Evolutionary conservation across 2,888 invertebrate genomes (phyloP), one percentile per base, ranked within the genome.

Genomic region (Limnephilus lunatus): DNA sequence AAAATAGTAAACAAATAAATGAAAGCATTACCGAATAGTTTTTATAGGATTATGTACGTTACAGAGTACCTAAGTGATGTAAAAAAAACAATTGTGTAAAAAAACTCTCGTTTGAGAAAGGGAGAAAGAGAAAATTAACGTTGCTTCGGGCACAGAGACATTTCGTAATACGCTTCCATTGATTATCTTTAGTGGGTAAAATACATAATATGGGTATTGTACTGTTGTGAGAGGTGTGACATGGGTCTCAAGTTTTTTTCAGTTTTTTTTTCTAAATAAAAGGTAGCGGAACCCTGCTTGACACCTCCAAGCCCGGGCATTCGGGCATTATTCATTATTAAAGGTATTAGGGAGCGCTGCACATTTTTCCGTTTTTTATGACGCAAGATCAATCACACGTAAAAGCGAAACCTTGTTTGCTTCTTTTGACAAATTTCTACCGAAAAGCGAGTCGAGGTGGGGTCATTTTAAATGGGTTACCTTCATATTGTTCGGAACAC

Each of bases 361-460:
- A 35, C n/a, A n/a, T 44, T 90, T 90, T 83, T 85, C 25, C n/a
- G 39, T 53, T 87, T 87, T 87, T 87, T 31, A 68, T 68, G 87
- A 53, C 48, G 31, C 48, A 11, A 81, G 30, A 82, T 88, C 91
- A 91, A 91, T 91, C 88, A 87, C 88, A 30, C 88, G 88, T 88
- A 81, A 91, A 88, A 91, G 91, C 82, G 87, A 88, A 91, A 91
- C 91, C 88, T 88, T 88, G 91, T 91, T 87, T 39, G 31, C 44
- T 87, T 80, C 82, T 83, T 90, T 82, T 82, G 90, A 31, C 19
- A 53, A 82, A 90, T 90, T 83, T 90, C 90, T 14, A 89, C 89
- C 25, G 32, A 31, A 11, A 68, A n/a, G 19, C 83, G 83, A 32
- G 25, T 9, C 83, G 68, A 68, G 25, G 68, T 25, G 83, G 83